A percentile compares a stretch with the other conserved stretches of the same genome.
Evolutionary conservation across 2,888 invertebrate genomes (phyloP).

Genomic region (Beris morrisii): DNA sequence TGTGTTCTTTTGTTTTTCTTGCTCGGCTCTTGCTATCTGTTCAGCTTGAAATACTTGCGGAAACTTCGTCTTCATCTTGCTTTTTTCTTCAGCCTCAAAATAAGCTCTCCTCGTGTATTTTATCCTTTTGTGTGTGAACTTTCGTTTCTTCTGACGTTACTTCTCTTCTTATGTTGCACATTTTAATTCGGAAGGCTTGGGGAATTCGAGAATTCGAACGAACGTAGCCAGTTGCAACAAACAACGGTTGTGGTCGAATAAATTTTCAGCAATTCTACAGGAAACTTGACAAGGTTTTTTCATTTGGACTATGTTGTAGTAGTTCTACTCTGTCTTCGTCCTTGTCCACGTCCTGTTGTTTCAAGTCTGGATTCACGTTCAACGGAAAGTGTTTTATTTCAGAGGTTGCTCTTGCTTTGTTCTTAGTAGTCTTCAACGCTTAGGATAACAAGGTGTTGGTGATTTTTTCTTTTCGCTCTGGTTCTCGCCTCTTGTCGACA

Average conservation of each 20-base stretch:
- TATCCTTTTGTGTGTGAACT: constrained; percentile 1
- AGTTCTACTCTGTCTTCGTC: not conserved
- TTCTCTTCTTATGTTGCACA: not conserved
- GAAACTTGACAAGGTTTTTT: constrained; percentile 1
- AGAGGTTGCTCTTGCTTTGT: not conserved
- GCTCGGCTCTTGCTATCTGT: too few species aligned
- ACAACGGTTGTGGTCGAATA: constrained; percentile 23
- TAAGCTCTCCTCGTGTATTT: not conserved
- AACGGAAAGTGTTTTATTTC: not conserved
- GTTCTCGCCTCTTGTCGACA: not conserved
- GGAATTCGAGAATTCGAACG: too few species aligned
- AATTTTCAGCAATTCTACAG: constrained; percentile 22
- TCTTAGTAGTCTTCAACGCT: not conserved
- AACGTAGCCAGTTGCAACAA: not conserved
- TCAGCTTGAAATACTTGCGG: too few species aligned
- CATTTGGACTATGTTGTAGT: not conserved
- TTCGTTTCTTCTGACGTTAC: not conserved
- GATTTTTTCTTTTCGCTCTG: constrained; percentile 5
- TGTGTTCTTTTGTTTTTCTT: too few species aligned
- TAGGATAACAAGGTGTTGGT: constrained; percentile 5
- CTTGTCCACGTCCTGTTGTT: not conserved
- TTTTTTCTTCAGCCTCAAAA: too few species aligned
- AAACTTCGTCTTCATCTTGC: too few species aligned
- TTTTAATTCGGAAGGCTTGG: not conserved
- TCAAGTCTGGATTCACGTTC: not conserved